Evolutionary conservation across 1,140 invertebrate species (phyloP), one percentile per base, ranked within the genome.

Genomic region (Drosophila insularis): DNA sequence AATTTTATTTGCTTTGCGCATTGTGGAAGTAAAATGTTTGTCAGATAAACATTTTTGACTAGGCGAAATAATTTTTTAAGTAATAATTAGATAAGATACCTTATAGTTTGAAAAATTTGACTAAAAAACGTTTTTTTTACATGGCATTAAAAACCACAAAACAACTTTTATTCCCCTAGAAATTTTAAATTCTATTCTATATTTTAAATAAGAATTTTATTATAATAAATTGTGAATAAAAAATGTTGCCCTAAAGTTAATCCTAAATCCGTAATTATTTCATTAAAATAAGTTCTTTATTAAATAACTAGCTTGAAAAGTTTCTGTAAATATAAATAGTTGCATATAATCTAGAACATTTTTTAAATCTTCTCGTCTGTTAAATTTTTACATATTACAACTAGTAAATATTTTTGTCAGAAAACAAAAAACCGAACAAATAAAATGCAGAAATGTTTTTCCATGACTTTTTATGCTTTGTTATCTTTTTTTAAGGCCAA

Each of bases 401-500:
- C 6, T 21, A 21, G 43, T 50, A 11, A 21, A 50, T 50, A 50
- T 21, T 50, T 50, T 46, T 46, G 2, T 2, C 11, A 21, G 19
- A 46, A 21, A 50, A 21, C 19, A 50, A 50, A 19, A 19, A 50
- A 46, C 19, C 10, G 17, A 21, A 21, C 32, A 19, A 21, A 11
- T 21, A 21, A 21, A 13, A 13, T 37, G 11, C 11, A 37, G 3
- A 50, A 50, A 54, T 75, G 65, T 60, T 54, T 56, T 77, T 68
- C 19, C 17, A 50, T 50, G 19, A 21, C 43, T 50, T 70, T 63
- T 65, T 72, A 65, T 58, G 67, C 59, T 76, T 87, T 86, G 82
- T 86, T 87, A 87, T 86, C 80, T 84, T 55, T 78, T 72, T 68
- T 71, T n/a, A 19, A 32, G n/a, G 58, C 14, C 53, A 85, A 79